Evolutionary conservation across 2,113 vertebrate species (phyloP).

Genomic region (Dascyllus trimaculatus): DNA sequence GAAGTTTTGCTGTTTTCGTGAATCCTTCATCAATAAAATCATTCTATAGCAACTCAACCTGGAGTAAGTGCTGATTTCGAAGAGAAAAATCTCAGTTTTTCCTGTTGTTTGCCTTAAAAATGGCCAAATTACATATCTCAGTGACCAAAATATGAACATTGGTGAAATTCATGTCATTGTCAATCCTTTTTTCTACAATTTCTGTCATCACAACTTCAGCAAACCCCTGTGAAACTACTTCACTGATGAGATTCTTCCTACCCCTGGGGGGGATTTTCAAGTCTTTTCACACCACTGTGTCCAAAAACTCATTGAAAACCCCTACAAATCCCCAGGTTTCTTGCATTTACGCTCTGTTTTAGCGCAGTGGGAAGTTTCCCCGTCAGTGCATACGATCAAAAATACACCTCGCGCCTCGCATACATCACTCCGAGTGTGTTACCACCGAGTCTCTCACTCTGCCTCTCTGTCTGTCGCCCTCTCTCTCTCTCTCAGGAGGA

Average conservation of each 20-base stretch:
- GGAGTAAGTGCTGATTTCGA: no score
- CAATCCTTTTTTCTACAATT: background rate
- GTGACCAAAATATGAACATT: background rate
- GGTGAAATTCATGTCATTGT: background rate
- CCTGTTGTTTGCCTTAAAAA: background rate
- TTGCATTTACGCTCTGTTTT: background rate
- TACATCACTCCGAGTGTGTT: slow-evolving; percentile 30
- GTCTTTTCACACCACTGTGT: background rate
- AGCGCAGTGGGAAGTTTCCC: background rate
- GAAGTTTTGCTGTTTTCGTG: no score
- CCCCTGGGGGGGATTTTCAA: background rate
- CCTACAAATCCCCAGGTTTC: no score
- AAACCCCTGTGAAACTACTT: background rate
- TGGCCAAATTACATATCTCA: background rate
- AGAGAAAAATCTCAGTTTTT: background rate
- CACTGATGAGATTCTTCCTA: background rate
- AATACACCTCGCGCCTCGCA: slow-evolving; percentile 19
- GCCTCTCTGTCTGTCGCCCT: slow-evolving; percentile 43
- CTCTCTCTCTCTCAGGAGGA: slow-evolving; percentile 56
- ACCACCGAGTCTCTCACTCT: slow-evolving; percentile 44
- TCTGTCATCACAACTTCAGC: slow-evolving; percentile 23
- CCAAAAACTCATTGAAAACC: background rate
- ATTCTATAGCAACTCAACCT: no score
- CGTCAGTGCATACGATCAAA: slow-evolving; percentile 10
- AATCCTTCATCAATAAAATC: no score